Conservation (phyloP, 2,888 invertebrate genomes). For the Lepetodrilus schrolli region DNA sequence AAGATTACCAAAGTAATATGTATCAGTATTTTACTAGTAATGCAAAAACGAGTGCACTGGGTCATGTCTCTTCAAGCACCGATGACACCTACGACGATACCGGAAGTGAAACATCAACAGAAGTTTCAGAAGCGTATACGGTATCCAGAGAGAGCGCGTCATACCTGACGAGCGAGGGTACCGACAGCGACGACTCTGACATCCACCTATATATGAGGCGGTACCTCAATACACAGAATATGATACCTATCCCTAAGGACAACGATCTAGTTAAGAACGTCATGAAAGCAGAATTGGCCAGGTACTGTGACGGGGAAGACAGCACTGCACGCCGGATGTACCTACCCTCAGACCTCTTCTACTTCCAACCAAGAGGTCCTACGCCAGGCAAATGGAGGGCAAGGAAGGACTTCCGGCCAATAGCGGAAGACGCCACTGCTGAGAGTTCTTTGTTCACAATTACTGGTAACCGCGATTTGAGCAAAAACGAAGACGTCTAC, state of each 20-base stretch:
- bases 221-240: background rate
- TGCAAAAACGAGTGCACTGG: background rate
- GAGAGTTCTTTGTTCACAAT: constrained; percentile 22
- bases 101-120: constrained; percentile 35
- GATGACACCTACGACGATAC: constrained; percentile 29
- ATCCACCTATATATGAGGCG: constrained; percentile 21
- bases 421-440: background rate
- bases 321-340: background rate
- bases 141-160: constrained; percentile 38
- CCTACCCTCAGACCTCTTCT: background rate
- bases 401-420: background rate
- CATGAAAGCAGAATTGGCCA: constrained; percentile 15
- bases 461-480: background rate
- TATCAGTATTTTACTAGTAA: background rate
- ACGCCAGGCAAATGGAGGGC: background rate
- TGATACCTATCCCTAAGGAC: background rate
- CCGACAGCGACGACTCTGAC: constrained; percentile 39
- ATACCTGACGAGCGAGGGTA: constrained; percentile 27
- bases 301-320: background rate
- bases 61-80: background rate
- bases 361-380: background rate
- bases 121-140: constrained; percentile 35
- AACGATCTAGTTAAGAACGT: constrained; percentile 21
- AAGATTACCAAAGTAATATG: background rate
- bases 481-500: constrained; percentile 43